Base-by-base conservation (phyloP, 2,113 vertebrate genomes). In the Xiphophorus couchianus region DNA sequence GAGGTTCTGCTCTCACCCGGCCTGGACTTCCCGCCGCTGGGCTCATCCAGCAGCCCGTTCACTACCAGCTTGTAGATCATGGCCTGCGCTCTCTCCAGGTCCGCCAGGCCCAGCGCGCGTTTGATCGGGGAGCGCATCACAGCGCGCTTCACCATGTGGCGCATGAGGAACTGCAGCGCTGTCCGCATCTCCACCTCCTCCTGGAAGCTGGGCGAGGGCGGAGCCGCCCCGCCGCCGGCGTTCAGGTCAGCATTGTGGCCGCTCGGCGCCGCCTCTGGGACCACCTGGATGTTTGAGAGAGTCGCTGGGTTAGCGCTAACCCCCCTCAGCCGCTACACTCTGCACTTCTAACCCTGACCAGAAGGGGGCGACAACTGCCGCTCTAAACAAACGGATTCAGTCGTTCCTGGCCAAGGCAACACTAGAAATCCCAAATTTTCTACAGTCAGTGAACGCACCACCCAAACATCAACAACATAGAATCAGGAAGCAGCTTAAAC, bases 41-140 rank as follows among this genome's bases (percentile, higher is more conserved):
- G 96, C 76, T 98, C 98, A 77, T 99, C 97, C 88, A 97, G 86
- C 84, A 99, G 94, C 22, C 97, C 97, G 2, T 94, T 96, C 51
- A 99, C 96, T 22, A 98, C 97, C 5, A 99, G 87, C 63, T 99
- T 98, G 90, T 99, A 99, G 93, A 99, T 96, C 95, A 99, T 96
- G 77, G 97, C 96, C 90, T 99, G 98, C 0, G 98, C 97, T 30
- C 98, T 90, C 76, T 99, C 98, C 90, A 99, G 85, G 87, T 99
- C 97, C 0, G 96, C 95, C 88, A 99, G 90, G n/a, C 97, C 97
- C 60, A 98, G 69, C 0, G 97, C 98, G 3, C 97, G 93, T 87
- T 99, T 98, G 82, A 99, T 98, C 3, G 98, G 97, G 0, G 98
- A 99, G 9, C 98, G 96, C 97, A 97, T 97, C 78, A 99, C 97